A percentile compares a stretch with the other conserved stretches of the same genome.
Evolutionary conservation across 2,113 vertebrate genomes (phyloP).

Genomic region (Leptobrachium leishanense): DNA sequence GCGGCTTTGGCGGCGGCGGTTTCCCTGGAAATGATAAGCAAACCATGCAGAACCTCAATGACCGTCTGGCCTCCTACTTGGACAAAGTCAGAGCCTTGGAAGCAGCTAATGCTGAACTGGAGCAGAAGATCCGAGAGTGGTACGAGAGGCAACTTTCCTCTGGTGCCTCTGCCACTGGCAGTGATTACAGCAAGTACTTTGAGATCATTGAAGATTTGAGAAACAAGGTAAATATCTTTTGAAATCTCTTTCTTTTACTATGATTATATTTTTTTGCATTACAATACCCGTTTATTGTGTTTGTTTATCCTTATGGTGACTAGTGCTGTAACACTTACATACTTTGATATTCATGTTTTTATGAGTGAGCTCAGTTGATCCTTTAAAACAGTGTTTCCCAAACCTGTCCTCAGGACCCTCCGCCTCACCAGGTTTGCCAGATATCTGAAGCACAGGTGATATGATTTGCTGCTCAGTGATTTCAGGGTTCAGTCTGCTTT

Average conservation of each 20-base stretch:
- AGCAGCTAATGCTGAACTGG: slow-evolving; percentile 58
- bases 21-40: slow-evolving; percentile 60
- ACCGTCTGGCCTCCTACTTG: slow-evolving; percentile 71
- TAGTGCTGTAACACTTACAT: too few relatives aligned
- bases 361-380: too few relatives aligned
- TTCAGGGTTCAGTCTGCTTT: too few relatives aligned
- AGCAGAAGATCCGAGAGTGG: slow-evolving; percentile 73
- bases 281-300: too few relatives aligned
- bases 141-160: slow-evolving; percentile 62
- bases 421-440: too few relatives aligned
- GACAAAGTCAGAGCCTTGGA: slow-evolving; percentile 63
- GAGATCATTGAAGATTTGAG: slow-evolving; percentile 63
- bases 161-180: slow-evolving; percentile 43
- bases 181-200: slow-evolving; percentile 67
- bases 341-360: too few relatives aligned
- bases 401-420: too few relatives aligned
- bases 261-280: too few relatives aligned
- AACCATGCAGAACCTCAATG: slow-evolving; percentile 71
- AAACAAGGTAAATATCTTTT: slow-evolving; percentile 61
- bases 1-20: background rate
- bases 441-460: too few relatives aligned
- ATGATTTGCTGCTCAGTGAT: too few relatives aligned
- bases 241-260: too few relatives aligned
- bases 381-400: background rate
- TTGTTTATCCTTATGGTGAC: too few relatives aligned